These are phyloP conservation scores for Arctopsyche grandis DNA, from an alignment of 1,140 invertebrate species.

Conservation along the genomic window DNA sequence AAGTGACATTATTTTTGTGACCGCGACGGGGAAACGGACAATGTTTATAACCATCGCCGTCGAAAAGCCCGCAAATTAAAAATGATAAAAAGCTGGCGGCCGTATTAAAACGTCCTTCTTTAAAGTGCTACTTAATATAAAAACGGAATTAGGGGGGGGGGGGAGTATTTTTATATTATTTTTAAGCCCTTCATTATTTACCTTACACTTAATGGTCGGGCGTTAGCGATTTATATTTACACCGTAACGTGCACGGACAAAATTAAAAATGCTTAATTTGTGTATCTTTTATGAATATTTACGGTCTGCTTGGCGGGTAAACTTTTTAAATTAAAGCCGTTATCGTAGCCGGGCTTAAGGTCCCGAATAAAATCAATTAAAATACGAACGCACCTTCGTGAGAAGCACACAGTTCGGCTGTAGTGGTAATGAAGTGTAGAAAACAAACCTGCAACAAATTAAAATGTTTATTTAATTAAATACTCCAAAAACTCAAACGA, in stretches of 20 bases:
- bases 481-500: too few relatives aligned
- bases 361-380: constrained; percentile 1
- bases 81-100: constrained; percentile 4
- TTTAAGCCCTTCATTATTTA: constrained; percentile 27
- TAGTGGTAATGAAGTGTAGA: not conserved
- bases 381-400: not conserved
- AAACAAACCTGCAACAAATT: not conserved
- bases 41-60: too few relatives aligned
- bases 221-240: constrained; percentile 6
- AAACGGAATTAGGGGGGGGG: not conserved
- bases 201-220: constrained; percentile 12
- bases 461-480: too few relatives aligned
- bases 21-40: too few relatives aligned
- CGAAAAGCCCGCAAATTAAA: constrained; percentile 3
- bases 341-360: not conserved
- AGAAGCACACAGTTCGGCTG: not conserved
- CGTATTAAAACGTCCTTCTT: constrained; percentile 6
- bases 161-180: not conserved
- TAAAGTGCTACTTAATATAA: constrained; percentile 8
- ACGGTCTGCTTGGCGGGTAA: not conserved
- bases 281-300: constrained; percentile 23
- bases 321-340: not conserved
- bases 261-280: constrained; percentile 24
- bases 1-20: constrained; percentile 10
- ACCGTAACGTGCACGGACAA: not conserved